Percentiles rank a stretch among this genome's conserved stretches.
phyloP scores from a whole-genome alignment of 2,113 vertebrate species.

The Psilopsiagon aurifrons region DNA sequence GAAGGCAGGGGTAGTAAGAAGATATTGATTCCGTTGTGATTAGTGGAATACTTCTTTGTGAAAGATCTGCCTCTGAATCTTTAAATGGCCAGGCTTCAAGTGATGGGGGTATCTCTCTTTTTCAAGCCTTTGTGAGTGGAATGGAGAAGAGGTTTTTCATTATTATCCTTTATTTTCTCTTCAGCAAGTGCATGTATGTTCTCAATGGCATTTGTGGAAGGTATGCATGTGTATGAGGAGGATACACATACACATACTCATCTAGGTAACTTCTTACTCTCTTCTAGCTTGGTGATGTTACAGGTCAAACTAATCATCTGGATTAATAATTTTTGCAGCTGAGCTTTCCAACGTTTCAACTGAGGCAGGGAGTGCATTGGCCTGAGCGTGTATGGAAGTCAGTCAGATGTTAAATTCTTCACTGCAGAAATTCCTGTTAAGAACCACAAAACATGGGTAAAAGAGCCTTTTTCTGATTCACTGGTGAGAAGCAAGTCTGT shows the following conservation, averaged over 20 bases:
- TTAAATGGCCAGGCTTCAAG: not conserved
- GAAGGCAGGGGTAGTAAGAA: not conserved
- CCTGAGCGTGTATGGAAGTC: not conserved
- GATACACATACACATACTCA: not conserved
- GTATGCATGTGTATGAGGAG: not conserved
- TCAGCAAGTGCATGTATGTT: not conserved
- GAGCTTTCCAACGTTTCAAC: not conserved
- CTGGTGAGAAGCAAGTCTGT: not conserved
- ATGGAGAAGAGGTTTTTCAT: not conserved
- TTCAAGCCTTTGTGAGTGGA: not conserved
- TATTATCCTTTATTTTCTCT: not conserved
- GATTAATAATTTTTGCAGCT: not conserved
- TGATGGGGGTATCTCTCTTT: not conserved
- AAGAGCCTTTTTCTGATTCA: not conserved
- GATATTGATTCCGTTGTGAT: not conserved
- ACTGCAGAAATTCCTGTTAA: not conserved
- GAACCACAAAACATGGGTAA: not conserved
- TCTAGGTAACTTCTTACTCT: not conserved
- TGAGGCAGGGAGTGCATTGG: not conserved
- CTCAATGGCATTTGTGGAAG: not conserved
- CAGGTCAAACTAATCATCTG: not conserved
- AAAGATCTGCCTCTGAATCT: constrained; percentile 1
- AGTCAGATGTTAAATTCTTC: not conserved
- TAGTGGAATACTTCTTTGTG: not conserved
- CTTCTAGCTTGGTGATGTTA: not conserved